Conservation (phyloP, 35 echinoderm and acorn worm species). For the Antedon bifida region DNA sequence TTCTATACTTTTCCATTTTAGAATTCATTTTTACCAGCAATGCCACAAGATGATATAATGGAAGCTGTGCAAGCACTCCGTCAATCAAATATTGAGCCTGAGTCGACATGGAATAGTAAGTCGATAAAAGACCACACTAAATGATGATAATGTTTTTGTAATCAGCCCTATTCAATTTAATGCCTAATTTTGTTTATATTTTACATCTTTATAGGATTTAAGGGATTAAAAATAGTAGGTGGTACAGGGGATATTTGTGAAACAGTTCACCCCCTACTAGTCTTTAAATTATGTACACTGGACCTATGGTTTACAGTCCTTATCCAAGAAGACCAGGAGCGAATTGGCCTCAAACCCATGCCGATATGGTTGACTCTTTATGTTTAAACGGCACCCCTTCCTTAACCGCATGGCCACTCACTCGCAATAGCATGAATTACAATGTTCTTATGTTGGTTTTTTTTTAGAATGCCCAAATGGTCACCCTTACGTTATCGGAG, state of each 20-base stretch:
- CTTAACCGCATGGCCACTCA: no score
- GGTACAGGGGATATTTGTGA: no score
- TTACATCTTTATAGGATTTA: no score
- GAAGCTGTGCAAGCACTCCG: not conserved
- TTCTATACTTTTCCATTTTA: not conserved
- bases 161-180: no score
- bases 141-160: not conserved
- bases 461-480: conserved; percentile 12
- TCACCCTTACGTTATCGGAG: not conserved
- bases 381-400: no score
- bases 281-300: no score
- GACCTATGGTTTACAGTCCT: no score
- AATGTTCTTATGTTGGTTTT: not conserved
- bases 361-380: no score
- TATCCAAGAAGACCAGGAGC: no score
- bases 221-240: no score
- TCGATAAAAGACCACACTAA: not conserved
- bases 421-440: not conserved
- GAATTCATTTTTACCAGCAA: conserved; percentile 2
- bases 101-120: not conserved
- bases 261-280: no score
- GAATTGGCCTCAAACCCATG: no score
- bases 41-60: not conserved
- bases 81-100: not conserved
- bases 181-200: not conserved